Conservation (phyloP, 1,140 invertebrate species). For the Drosophila leontia region DNA sequence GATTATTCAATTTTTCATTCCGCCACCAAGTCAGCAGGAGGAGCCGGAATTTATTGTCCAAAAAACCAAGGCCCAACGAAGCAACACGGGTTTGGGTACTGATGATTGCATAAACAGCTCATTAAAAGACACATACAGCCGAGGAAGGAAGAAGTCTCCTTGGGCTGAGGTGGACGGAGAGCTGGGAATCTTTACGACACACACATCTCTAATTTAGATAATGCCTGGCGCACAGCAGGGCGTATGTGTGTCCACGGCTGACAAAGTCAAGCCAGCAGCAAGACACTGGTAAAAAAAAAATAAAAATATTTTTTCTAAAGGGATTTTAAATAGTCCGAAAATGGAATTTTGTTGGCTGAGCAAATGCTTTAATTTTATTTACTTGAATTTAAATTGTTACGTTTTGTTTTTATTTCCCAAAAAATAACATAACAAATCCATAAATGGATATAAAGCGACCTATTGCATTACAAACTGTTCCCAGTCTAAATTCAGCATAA, state of each 20-base stretch:
- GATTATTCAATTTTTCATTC: constrained; percentile 72
- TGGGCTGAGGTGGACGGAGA: neutral
- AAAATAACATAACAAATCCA: no score
- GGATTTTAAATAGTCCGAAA: no score
- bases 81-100: neutral
- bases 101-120: constrained; percentile 76
- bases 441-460: no score
- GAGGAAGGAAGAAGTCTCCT: neutral
- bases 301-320: no score
- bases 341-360: no score
- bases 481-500: no score
- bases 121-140: constrained; percentile 52
- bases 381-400: no score
- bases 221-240: constrained; percentile 46
- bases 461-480: no score
- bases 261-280: constrained; percentile 5
- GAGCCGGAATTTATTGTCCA: constrained; percentile 36
- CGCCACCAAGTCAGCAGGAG: neutral
- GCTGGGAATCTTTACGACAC: constrained; percentile 47
- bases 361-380: no score
- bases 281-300: neutral
- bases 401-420: no score
- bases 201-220: constrained; percentile 74
- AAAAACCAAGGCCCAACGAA: constrained; percentile 11
- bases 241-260: constrained; percentile 34